These are phyloP conservation scores for Gymnocephalus cernua DNA, from an alignment of 2,113 vertebrate species.

Conservation along the genomic window DNA sequence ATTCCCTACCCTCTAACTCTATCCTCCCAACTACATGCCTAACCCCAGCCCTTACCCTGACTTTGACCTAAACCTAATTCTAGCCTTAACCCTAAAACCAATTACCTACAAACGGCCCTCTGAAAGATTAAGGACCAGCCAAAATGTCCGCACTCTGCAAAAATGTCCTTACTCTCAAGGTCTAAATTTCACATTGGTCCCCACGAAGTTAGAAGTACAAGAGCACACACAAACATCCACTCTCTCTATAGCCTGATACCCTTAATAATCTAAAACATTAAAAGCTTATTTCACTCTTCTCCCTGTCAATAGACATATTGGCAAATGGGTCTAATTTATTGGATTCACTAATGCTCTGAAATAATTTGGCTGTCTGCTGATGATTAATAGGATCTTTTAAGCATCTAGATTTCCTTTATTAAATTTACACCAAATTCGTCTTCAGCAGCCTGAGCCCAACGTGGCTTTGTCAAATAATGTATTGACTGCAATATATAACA, in stretches of 20 bases:
- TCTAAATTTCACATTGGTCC: background rate
- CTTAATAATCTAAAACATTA: slow-evolving; percentile 53
- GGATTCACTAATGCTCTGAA: slow-evolving; percentile 64
- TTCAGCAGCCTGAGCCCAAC: slow-evolving; percentile 44
- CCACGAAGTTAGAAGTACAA: background rate
- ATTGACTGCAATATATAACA: slow-evolving; percentile 61
- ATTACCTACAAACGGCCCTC: slow-evolving; percentile 1
- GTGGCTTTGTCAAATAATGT: slow-evolving; percentile 69
- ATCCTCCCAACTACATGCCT: background rate
- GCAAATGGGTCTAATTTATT: slow-evolving; percentile 74
- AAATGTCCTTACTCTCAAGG: background rate
- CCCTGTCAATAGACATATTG: slow-evolving; percentile 69
- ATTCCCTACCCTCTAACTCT: background rate
- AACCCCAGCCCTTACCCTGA: background rate
- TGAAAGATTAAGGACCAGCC: background rate
- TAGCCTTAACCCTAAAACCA: slow-evolving; percentile 2
- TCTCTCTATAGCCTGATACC: background rate
- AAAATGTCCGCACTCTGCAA: slow-evolving; percentile 8
- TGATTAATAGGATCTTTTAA: slow-evolving; percentile 76
- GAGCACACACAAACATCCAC: slow-evolving; percentile 3
- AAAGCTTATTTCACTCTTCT: slow-evolving; percentile 60
- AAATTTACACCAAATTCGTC: slow-evolving; percentile 67
- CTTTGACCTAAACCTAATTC: slow-evolving; percentile 9
- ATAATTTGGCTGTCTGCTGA: slow-evolving; percentile 70
- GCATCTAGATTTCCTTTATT: slow-evolving; percentile 71